Percentiles rank a stretch among this genome's conserved stretches.
phyloP scores from a whole-genome alignment of 2,113 vertebrate species.

The Zootoca vivipara region DNA sequence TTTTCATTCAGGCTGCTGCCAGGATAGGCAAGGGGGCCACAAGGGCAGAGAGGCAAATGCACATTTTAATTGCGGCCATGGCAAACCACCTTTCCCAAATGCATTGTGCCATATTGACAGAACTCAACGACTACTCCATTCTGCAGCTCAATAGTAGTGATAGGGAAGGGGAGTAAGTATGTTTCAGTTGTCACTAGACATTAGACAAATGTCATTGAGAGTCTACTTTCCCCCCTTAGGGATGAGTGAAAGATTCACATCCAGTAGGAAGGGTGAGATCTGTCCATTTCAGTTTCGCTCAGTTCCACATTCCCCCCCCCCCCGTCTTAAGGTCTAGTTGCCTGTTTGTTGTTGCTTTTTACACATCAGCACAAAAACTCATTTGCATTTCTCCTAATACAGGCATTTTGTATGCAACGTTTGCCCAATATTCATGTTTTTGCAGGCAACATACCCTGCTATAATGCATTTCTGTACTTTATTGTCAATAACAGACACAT shows the following conservation, averaged over 20 bases:
- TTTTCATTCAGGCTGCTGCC: conserved; percentile 65
- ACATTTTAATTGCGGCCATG: conserved; percentile 70
- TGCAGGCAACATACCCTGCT: too few relatives aligned
- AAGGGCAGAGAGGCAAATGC: conserved; percentile 65
- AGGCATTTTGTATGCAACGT: too few relatives aligned
- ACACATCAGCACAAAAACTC: too few relatives aligned
- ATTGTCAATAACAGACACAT: too few relatives aligned
- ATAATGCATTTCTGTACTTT: too few relatives aligned
- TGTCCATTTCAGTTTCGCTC: too few relatives aligned
- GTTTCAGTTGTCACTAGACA: conserved; percentile 53
- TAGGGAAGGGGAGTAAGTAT: conserved; percentile 11
- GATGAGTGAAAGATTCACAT: conserved; percentile 40
- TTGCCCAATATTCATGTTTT: too few relatives aligned
- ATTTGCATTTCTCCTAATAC: too few relatives aligned
- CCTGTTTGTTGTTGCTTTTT: too few relatives aligned
- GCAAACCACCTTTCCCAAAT: conserved; percentile 67
- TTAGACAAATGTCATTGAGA: conserved; percentile 27
- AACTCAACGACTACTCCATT: conserved; percentile 50
- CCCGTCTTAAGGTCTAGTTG: too few relatives aligned
- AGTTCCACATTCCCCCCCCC: too few relatives aligned
- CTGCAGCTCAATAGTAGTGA: conserved; percentile 38
- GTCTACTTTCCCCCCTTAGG: conserved; percentile 44
- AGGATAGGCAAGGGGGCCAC: conserved; percentile 54
- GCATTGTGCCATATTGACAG: conserved; percentile 58
- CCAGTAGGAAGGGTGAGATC: not conserved